A percentile compares a stretch with the other conserved stretches of the same genome.
phyloP scores from a whole-genome alignment of 2,888 invertebrate species.

The Julus scandinavius region DNA sequence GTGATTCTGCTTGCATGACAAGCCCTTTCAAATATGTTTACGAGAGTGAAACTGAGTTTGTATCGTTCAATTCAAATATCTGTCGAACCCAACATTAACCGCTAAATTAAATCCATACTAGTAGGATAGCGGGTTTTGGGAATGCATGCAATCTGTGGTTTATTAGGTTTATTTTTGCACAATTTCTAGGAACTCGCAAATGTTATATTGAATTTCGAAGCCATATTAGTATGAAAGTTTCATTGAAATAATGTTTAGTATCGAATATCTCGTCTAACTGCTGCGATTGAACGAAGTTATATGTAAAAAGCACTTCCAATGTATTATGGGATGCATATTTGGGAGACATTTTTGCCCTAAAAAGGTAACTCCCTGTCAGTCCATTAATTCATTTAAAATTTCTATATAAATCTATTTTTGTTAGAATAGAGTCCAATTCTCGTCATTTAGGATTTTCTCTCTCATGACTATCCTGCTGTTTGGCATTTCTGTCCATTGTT shows the following conservation, averaged over 20 bases:
- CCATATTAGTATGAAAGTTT: too few relatives aligned
- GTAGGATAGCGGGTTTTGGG: too few relatives aligned
- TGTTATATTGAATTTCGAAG: too few relatives aligned
- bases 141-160: too few relatives aligned
- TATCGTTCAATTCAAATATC: too few relatives aligned
- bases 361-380: slow-evolving; percentile 4
- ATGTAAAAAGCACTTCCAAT: slow-evolving; percentile 22
- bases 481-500: background rate
- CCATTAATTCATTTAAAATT: background rate
- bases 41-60: too few relatives aligned
- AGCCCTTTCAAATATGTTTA: too few relatives aligned
- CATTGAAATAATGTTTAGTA: background rate
- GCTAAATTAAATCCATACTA: too few relatives aligned
- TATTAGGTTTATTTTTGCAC: too few relatives aligned
- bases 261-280: background rate
- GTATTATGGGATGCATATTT: background rate
- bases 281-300: slow-evolving; percentile 7
- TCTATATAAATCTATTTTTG: slow-evolving; percentile 37
- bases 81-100: too few relatives aligned
- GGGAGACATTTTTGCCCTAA: background rate
- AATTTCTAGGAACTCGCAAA: too few relatives aligned
- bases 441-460: background rate
- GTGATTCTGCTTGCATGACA: too few relatives aligned
- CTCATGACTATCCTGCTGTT: background rate
- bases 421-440: slow-evolving; percentile 36